Base-by-base conservation (phyloP, 2,888 invertebrate species). In the Sphaeridia pumilis region DNA sequence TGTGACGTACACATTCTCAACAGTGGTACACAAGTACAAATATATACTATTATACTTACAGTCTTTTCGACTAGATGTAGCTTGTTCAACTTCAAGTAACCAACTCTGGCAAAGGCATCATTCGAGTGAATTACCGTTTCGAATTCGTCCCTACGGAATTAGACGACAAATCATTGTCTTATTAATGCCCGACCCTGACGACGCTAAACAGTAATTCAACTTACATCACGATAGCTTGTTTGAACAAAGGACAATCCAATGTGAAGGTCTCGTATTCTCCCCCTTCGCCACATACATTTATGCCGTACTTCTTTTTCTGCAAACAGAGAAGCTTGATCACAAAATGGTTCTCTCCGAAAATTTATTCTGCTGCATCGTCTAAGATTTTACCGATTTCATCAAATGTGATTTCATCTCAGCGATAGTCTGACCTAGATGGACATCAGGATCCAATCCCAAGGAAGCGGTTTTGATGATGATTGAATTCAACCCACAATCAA, bases 201-300 rank as follows among this genome's bases (percentile, higher is more conserved):
- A 49, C n/a, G n/a, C n/a, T n/a, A n/a, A n/a, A n/a, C n/a, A n/a
- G n/a, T n/a, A n/a, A n/a, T n/a, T n/a, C n/a, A n/a, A 82, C 87
- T 83, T 75, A 92, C 90, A 94, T 79, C 64, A 86, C 79, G 72
- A 95, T 83, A 69, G 81, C 80, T 72, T 88, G 88, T 69, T 80
- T 83, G 74, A 94, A 97, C 57, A 98, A 76, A 4, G 97, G 95
- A 72, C 97, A 97, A 75, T 98, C 94, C 57, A 95, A 75, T 5
- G 94, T 94, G 70, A 98, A 87, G 27, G 95, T 92, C 75, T 98
- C 98, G 70, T 94, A 98, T 73, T 99, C 98, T 49, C 98, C 98
- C 44, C 98, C 98, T 75, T 99, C 98, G 21, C 98, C 98, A 73
- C 94, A 95, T 38, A 94, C 82, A 74, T 93, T 90, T 59, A 93